A percentile compares a stretch with the other conserved stretches of the same genome.
Conservation (phyloP, 1,140 invertebrate species). For the Philotrypesis tridentata region DNA sequence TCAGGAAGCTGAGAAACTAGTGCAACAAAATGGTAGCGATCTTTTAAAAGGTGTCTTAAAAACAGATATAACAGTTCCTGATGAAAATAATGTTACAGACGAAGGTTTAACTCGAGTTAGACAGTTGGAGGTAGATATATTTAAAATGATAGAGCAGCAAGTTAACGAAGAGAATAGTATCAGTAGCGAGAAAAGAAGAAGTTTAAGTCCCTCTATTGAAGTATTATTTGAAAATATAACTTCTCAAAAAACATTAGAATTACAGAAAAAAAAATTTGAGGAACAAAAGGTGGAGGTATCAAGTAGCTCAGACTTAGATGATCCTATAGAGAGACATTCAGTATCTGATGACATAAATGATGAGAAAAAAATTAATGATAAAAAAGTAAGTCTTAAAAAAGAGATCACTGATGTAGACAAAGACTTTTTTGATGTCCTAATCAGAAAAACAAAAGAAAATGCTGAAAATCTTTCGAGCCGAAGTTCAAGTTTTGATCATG, state of each 20-base stretch:
- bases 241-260: slow-evolving; percentile 59
- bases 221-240: slow-evolving; percentile 60
- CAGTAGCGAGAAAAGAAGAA: slow-evolving; percentile 58
- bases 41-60: slow-evolving; percentile 62
- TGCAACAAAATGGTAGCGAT: slow-evolving; percentile 65
- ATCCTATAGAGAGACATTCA: slow-evolving; percentile 70
- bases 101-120: slow-evolving; percentile 56
- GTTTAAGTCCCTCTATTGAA: slow-evolving; percentile 58
- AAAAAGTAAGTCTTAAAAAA: slow-evolving; percentile 68
- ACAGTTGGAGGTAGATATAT: slow-evolving; percentile 68
- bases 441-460: slow-evolving; percentile 65
- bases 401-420: slow-evolving; percentile 72
- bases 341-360: slow-evolving; percentile 62
- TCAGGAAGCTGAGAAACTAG: slow-evolving; percentile 69
- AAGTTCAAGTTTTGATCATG: slow-evolving; percentile 69
- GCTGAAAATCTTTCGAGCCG: slow-evolving; percentile 63
- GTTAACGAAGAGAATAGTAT: slow-evolving; percentile 66
- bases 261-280: slow-evolving; percentile 65
- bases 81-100: slow-evolving; percentile 50
- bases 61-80: slow-evolving; percentile 61
- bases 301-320: slow-evolving; percentile 69
- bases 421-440: slow-evolving; percentile 68
- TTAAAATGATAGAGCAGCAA: slow-evolving; percentile 67
- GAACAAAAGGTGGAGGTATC: slow-evolving; percentile 68
- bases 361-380: slow-evolving; percentile 54